A percentile compares a stretch with the other conserved stretches of the same genome.
phyloP scores from a whole-genome alignment of 2,888 invertebrate genomes.

The Hydrotaea diabolus region DNA sequence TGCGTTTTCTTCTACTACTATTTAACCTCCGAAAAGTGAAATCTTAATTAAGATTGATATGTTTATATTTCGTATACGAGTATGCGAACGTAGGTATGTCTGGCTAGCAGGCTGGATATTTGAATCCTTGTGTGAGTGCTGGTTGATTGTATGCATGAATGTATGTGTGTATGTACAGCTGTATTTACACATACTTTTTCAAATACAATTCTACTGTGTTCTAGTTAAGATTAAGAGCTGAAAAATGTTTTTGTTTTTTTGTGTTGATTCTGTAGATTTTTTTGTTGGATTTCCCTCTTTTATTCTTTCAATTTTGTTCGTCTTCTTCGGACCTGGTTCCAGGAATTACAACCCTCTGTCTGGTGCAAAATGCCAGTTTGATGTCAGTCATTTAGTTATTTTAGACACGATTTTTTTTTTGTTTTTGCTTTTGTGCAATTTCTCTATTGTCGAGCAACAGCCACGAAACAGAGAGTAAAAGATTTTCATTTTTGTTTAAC shows the following conservation, averaged over 20 bases:
- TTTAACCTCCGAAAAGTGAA: conserved; percentile 71
- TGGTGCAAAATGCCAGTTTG: conserved; percentile 41
- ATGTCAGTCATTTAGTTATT: conserved; percentile 55
- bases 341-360: conserved; percentile 33
- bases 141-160: conserved; percentile 18
- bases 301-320: neutral
- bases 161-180: neutral
- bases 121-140: neutral
- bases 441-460: neutral
- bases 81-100: too few species aligned
- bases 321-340: neutral
- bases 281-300: conserved; percentile 7
- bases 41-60: conserved; percentile 79
- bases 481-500: neutral
- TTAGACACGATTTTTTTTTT: conserved; percentile 32
- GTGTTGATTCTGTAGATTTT: conserved; percentile 9
- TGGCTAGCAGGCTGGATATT: too few species aligned
- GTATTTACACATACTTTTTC: neutral
- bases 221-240: conserved; percentile 12
- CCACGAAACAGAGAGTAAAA: conserved; percentile 11
- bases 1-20: conserved; percentile 4
- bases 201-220: neutral
- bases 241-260: neutral
- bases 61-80: conserved; percentile 67
- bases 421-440: neutral